These are phyloP conservation scores for Drosophila bifasciata DNA, from an alignment of 1,140 invertebrate genomes.

Conservation along the genomic window DNA sequence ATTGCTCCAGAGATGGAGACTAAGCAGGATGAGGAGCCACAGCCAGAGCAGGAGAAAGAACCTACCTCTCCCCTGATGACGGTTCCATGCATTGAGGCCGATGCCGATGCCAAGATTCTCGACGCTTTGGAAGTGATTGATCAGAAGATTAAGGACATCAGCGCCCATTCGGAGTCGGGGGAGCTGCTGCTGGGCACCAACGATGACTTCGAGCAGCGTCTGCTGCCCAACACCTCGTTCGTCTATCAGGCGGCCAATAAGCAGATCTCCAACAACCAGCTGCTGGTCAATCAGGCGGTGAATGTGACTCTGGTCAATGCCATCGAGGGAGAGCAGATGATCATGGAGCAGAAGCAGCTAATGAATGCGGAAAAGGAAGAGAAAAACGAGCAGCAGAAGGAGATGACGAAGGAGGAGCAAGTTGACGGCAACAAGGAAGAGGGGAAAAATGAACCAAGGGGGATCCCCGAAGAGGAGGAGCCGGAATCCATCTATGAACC, in stretches of 20 bases:
- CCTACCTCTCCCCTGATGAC: not conserved
- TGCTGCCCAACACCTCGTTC: constrained; percentile 75
- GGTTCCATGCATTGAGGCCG: constrained; percentile 61
- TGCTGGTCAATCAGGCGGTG: constrained; percentile 72
- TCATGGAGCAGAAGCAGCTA: constrained; percentile 74
- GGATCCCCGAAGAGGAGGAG: not conserved
- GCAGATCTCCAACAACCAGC: constrained; percentile 68
- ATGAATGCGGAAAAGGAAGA: constrained; percentile 8
- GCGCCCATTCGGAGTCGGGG: not conserved
- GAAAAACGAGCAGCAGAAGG: not conserved
- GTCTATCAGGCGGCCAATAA: constrained; percentile 71
- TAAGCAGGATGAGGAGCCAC: not conserved
- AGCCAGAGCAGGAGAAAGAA: not conserved
- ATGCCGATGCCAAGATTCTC: constrained; percentile 66
- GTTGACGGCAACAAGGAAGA: no score
- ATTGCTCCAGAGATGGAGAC: not conserved
- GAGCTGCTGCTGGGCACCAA: constrained; percentile 44
- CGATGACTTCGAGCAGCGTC: constrained; percentile 74
- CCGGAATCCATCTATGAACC: constrained; percentile 73
- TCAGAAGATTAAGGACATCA: not conserved
- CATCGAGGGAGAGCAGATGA: constrained; percentile 72
- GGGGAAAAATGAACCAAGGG: not conserved
- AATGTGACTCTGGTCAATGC: constrained; percentile 74
- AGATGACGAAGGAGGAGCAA: not conserved
- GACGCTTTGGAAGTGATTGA: constrained; percentile 66